A percentile compares a stretch with the other conserved stretches of the same genome.
phyloP scores from a whole-genome alignment of 2,888 invertebrate species.

The Ennomos fuscantarius region DNA sequence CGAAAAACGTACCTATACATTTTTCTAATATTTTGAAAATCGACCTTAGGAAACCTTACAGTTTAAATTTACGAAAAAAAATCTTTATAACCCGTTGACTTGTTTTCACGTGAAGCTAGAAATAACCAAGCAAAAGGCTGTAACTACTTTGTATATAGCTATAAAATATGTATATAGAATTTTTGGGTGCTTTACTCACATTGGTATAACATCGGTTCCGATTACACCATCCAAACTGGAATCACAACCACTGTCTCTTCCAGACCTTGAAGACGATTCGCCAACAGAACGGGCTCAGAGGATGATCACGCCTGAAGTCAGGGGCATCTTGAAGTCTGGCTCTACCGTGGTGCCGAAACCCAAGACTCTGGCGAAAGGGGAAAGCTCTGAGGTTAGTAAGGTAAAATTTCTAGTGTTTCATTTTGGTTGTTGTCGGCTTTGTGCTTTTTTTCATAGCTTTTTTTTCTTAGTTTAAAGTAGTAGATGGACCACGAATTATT shows the following conservation, averaged over 20 bases:
- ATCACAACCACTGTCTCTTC: conserved; percentile 30
- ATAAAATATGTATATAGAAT: not conserved
- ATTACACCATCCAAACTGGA: not conserved
- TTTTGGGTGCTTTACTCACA: conserved; percentile 12
- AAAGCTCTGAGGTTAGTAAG: conserved; percentile 78
- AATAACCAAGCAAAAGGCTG: too few relatives aligned
- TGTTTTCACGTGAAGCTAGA: too few relatives aligned
- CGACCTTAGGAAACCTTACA: too few relatives aligned
- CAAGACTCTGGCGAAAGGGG: conserved; percentile 74
- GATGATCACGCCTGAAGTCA: conserved; percentile 82
- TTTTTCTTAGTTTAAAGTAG: too few relatives aligned
- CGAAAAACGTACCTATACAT: too few relatives aligned
- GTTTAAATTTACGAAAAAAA: too few relatives aligned
- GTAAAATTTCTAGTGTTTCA: conserved; percentile 32
- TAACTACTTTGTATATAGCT: not conserved
- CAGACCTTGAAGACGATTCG: conserved; percentile 75
- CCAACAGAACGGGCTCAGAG: conserved; percentile 82
- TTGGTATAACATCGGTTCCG: not conserved
- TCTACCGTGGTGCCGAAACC: conserved; percentile 75
- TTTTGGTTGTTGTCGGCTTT: conserved; percentile 20
- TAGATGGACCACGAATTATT: too few relatives aligned
- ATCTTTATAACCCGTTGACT: too few relatives aligned
- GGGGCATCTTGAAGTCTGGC: conserved; percentile 83
- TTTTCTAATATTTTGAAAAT: too few relatives aligned
- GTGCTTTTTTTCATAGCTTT: conserved; percentile 1